Evolutionary conservation across 2,888 invertebrate species (phyloP), one percentile per base, ranked within the genome.

Genomic region (Caenorhabditis japonica): DNA sequence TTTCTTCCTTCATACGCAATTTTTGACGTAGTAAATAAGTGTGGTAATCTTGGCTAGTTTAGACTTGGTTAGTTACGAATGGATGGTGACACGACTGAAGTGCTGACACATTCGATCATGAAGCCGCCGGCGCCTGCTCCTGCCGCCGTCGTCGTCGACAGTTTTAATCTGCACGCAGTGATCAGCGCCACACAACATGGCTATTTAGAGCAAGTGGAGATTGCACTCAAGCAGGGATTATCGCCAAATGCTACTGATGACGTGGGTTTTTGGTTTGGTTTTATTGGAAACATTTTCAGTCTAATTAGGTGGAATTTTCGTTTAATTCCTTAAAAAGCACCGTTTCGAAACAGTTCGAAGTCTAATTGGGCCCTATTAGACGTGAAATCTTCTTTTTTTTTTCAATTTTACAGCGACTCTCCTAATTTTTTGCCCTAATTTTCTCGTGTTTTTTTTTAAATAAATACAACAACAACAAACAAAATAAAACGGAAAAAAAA

Each of bases 161-260:
- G 36, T 36, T 66, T 56, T 38, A 56, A 55, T 27, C 23, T 69
- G 34, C 55, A 72, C 21, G 33, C 38, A 13, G 62, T 70, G 33
- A 69, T 81, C 25, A 72, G 55, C 15, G 78, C 81, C n/a, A 71
- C 75, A 53, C 81, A 81, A 47, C 76, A 70, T 30, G 81, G 81
- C 52, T 46, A 69, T 17, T 17, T 39, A 3, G 73, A 70, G 7
- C 44, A 59, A 4, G 56, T 81, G 7, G 77, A 76, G 25, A 43
- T 39, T 3, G 64, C 61, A 1, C 23, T 78, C 43, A 53, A 56
- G 15, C 52, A 72, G n/a, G 77, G 77, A 51, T 43, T 75, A 30
- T 53, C 52, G 2, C 38, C 69, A 5, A 62, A 70, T 64, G 17
- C 69, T 1, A 60, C 59, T 17, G 75, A 75, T 64, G 69, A 70